Conservation (phyloP, 2,888 invertebrate species). For the Shargacucullia verbasci region DNA sequence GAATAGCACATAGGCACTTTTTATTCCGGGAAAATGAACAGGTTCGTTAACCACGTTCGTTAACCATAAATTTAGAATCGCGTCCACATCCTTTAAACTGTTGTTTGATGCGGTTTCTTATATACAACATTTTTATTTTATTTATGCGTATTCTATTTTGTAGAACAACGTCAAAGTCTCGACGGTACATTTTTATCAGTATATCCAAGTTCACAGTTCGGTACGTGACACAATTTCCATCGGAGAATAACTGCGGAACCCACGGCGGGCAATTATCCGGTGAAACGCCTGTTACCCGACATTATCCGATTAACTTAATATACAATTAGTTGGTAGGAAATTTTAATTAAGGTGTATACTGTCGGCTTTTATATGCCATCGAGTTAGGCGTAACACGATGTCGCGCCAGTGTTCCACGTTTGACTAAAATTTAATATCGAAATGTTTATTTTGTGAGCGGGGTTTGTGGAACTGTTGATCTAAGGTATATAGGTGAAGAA, state of each 20-base stretch:
- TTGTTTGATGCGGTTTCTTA: no score
- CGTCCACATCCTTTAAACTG: no score
- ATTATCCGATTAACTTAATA: slow-evolving; percentile 75
- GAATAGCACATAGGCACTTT: no score
- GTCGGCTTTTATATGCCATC: slow-evolving; percentile 54
- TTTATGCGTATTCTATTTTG: not conserved
- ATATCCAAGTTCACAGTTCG: slow-evolving; percentile 30
- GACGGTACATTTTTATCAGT: slow-evolving; percentile 32
- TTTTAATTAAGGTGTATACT: slow-evolving; percentile 68
- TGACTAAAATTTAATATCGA: slow-evolving; percentile 21
- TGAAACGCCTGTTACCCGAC: slow-evolving; percentile 69
- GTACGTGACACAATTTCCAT: slow-evolving; percentile 49
- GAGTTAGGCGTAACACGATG: slow-evolving; percentile 41
- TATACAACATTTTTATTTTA: not conserved
- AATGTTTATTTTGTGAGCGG: slow-evolving; percentile 23
- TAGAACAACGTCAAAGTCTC: slow-evolving; percentile 21
- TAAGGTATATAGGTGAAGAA: no score
- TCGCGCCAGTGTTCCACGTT: slow-evolving; percentile 14
- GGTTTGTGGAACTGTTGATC: not conserved
- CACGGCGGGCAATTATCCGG: slow-evolving; percentile 68
- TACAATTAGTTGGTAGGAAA: slow-evolving; percentile 73
- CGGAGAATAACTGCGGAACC: slow-evolving; percentile 58
- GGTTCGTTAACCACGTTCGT: no score
- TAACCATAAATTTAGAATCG: no score
- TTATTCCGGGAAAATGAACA: no score